Evolutionary conservation across 2,113 vertebrate species (phyloP), one percentile per base, ranked within the genome.

Genomic region (Chaenogobius annularis): DNA sequence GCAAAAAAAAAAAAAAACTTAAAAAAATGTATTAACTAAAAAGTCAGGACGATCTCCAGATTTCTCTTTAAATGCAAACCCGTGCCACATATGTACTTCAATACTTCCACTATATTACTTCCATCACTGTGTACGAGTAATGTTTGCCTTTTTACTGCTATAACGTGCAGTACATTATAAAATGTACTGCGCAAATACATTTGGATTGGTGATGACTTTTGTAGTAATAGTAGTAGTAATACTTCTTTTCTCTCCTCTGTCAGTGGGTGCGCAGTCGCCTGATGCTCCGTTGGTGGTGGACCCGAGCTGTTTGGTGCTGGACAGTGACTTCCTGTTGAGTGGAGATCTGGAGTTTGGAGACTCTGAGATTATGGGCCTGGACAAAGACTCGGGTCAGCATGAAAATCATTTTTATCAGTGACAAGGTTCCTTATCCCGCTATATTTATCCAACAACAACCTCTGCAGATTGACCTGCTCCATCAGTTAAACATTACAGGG

Each of bases 331-430:
- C 83, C 80, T 90, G 74, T 73, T 89, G 56, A 88, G 80, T 3
- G 85, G 86, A 40, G 88, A 90, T 55, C 83, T 91, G 83, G 87
- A 85, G 83, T 88, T 92, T 11, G 88, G 72, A 65, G 88, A 88
- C 78, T 77, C 89, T 0, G 88, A 89, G 70, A 87, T 92, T 72
- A 78, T 90, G 70, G 81, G 88, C 0, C 83, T 91, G 80, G 87
- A 91, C 5, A 40, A 75, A 75, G 89, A 90, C 17, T 14, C 81
- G 0, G 88, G 91, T 92, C 20, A 77, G 88, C 72, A 2, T 20
- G n/a, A 54, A n/a, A 54, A n/a, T 19, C 48, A 1, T 19, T 19
- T 52, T 3, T 14, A 48, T 43, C 1, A 50, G 47, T 48, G 13
- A 46, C 44, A 46, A 3, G 44, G 14, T 48, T 6, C 48, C 1